Evolutionary conservation across 2,888 invertebrate genomes (phyloP).

Genomic region (Cantharis rustica): DNA sequence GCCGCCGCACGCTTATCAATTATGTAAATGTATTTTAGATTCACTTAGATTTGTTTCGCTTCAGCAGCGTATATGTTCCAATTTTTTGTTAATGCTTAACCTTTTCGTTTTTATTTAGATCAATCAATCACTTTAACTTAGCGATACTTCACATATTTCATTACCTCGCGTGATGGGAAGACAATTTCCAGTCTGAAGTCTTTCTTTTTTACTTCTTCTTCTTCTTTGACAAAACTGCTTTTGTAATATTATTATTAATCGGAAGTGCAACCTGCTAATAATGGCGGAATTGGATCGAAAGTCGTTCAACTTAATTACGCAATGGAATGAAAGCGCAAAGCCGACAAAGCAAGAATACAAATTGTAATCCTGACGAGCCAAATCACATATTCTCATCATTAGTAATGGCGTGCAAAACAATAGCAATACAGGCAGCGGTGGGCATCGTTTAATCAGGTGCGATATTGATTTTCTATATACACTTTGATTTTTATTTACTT

Average conservation of each 20-base stretch:
- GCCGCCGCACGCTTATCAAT: slow-evolving; percentile 18
- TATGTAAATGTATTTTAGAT: slow-evolving; percentile 20
- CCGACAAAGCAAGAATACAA: not conserved
- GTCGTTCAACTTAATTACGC: not conserved
- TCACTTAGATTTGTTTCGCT: slow-evolving; percentile 8
- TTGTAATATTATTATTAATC: not conserved
- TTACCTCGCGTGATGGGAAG: not conserved
- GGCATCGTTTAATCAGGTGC: not conserved
- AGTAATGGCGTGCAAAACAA: not conserved
- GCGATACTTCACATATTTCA: not conserved
- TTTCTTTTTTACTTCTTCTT: too few species aligned
- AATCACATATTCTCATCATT: not conserved
- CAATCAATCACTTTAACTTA: not conserved
- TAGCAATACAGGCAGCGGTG: not conserved
- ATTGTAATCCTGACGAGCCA: not conserved
- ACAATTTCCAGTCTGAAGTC: not conserved
- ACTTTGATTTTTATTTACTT: not conserved
- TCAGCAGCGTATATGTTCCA: slow-evolving; percentile 1
- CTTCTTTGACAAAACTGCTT: not conserved
- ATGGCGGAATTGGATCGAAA: not conserved
- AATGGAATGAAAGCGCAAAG: not conserved
- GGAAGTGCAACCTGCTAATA: not conserved
- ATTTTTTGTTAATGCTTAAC: not conserved
- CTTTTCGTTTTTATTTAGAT: not conserved
- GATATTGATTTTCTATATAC: not conserved